Conservation (phyloP, 2,113 vertebrate genomes). For the Prunella fulvescens region DNA sequence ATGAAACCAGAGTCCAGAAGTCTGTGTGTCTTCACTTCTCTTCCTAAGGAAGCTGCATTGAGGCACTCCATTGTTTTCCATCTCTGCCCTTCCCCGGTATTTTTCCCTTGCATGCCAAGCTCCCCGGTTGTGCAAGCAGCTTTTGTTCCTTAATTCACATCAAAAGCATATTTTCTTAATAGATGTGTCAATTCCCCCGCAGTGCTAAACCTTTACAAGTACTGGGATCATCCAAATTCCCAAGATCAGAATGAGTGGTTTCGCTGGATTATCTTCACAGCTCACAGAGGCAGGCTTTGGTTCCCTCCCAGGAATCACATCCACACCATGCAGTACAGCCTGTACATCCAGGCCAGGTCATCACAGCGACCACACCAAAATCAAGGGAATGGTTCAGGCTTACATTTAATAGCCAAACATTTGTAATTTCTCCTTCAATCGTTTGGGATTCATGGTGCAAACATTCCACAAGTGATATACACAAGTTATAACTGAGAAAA, state of each 20-base stretch:
- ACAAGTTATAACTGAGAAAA: not conserved
- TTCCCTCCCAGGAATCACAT: not conserved
- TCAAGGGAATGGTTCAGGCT: not conserved
- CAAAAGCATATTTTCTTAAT: constrained; percentile 9
- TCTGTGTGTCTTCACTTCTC: not conserved
- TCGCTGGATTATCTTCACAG: not conserved
- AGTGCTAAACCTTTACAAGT: not conserved
- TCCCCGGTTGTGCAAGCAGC: constrained; percentile 17
- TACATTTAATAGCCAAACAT: not conserved
- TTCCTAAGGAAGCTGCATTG: not conserved
- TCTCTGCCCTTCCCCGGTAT: not conserved
- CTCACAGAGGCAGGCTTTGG: not conserved
- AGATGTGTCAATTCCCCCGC: constrained; percentile 20
- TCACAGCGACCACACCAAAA: not conserved
- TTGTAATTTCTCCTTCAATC: not conserved
- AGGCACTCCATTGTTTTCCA: not conserved
- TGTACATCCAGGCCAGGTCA: not conserved
- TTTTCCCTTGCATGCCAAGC: not conserved
- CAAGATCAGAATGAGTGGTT: not conserved
- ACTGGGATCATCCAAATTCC: not conserved
- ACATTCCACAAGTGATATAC: not conserved
- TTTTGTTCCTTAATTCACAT: constrained; percentile 22
- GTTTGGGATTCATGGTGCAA: not conserved
- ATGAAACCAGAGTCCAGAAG: not conserved
- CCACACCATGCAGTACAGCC: not conserved